phyloP scores from a whole-genome alignment of 2,888 invertebrate species.

The Drosophila mimetica region DNA sequence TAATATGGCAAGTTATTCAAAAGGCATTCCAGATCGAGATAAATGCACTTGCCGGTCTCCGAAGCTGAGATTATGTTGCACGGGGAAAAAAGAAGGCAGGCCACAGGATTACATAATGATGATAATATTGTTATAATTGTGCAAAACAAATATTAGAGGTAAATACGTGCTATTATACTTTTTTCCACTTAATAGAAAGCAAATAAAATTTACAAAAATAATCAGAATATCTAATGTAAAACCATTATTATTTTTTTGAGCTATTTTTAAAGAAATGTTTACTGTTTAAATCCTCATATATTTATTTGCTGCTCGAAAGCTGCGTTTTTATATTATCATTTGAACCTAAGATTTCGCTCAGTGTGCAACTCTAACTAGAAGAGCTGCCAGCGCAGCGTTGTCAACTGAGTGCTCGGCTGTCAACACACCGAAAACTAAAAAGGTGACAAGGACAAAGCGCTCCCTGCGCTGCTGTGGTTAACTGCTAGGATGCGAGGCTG shows the following conservation, averaged over 20 bases:
- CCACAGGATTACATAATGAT: background rate
- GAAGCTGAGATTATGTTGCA: constrained; percentile 9
- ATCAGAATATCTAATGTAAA: too few relatives aligned
- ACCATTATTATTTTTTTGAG: too few relatives aligned
- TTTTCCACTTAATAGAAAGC: too few relatives aligned
- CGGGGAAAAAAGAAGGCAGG: background rate
- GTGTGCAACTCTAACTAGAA: constrained; percentile 14
- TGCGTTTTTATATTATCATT: background rate
- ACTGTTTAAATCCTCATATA: too few relatives aligned
- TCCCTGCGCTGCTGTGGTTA: constrained; percentile 56
- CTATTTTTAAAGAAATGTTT: too few relatives aligned
- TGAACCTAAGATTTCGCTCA: background rate
- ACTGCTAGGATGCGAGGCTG: constrained; percentile 27
- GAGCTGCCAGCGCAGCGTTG: constrained; percentile 49
- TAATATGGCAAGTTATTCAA: constrained; percentile 79
- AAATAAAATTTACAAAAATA: too few relatives aligned
- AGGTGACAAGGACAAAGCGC: constrained; percentile 78
- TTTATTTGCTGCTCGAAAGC: too few relatives aligned
- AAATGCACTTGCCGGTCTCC: constrained; percentile 51
- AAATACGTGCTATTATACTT: too few relatives aligned
- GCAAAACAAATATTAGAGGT: too few relatives aligned
- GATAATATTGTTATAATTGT: too few relatives aligned
- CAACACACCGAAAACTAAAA: constrained; percentile 78
- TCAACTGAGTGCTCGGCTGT: constrained; percentile 71
- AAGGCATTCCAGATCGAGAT: constrained; percentile 64